Evolutionary conservation across 2,888 invertebrate genomes (phyloP).

Genomic region (Drosophila kanekoi): DNA sequence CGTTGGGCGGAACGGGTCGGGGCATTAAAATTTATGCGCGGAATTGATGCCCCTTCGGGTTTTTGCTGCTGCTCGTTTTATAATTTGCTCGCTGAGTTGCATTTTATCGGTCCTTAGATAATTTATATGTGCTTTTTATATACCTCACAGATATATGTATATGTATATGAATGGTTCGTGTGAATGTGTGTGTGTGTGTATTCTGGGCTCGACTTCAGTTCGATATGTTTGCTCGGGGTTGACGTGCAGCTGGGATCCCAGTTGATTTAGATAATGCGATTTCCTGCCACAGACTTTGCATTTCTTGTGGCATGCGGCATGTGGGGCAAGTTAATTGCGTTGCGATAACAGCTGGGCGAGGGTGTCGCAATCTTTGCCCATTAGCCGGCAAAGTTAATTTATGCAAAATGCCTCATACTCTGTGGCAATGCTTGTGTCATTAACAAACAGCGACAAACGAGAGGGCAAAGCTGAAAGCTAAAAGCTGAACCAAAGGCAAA

Average conservation of each 20-base stretch:
- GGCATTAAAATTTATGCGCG: slow-evolving; percentile 72
- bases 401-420: slow-evolving; percentile 69
- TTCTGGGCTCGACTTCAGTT: slow-evolving; percentile 17
- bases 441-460: slow-evolving; percentile 55
- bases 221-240: slow-evolving; percentile 49
- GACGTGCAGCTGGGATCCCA: slow-evolving; percentile 13
- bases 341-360: slow-evolving; percentile 10
- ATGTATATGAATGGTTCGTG: neutral
- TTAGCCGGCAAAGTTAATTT: slow-evolving; percentile 62
- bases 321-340: slow-evolving; percentile 34
- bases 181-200: neutral
- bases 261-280: slow-evolving; percentile 62
- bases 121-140: neutral
- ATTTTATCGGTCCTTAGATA: slow-evolving; percentile 45
- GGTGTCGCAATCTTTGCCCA: slow-evolving; percentile 28
- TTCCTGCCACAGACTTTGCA: slow-evolving; percentile 45
- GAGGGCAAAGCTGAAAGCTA: slow-evolving; percentile 12
- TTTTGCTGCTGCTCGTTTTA: slow-evolving; percentile 35
- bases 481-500: slow-evolving; percentile 35
- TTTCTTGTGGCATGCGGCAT: slow-evolving; percentile 28
- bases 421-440: slow-evolving; percentile 70
- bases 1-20: neutral
- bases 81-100: slow-evolving; percentile 62
- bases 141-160: neutral
- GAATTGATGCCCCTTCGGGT: slow-evolving; percentile 59